Percentiles rank a stretch among this genome's conserved stretches.
These are phyloP conservation scores for Galerucella nymphaeae DNA, from an alignment of 2,888 invertebrate species.

Conservation along the genomic window DNA sequence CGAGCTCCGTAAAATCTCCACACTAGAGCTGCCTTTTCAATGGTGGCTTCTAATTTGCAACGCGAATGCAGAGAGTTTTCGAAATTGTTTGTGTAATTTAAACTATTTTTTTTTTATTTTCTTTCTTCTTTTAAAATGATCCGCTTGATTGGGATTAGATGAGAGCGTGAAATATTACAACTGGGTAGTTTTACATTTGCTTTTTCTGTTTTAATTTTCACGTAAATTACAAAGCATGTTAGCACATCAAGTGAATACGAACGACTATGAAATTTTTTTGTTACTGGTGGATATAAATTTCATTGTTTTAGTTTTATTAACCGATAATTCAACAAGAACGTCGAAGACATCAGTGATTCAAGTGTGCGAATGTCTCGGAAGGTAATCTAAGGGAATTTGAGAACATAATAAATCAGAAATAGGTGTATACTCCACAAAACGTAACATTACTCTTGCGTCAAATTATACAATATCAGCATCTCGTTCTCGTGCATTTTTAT, in stretches of 20 bases:
- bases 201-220: too few species aligned
- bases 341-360: conserved; percentile 4
- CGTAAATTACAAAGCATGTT: too few species aligned
- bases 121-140: neutral
- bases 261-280: neutral
- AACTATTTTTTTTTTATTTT: conserved; percentile 13
- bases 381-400: conserved; percentile 25
- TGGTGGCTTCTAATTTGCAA: conserved; percentile 6
- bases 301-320: neutral
- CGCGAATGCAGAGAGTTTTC: neutral
- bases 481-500: conserved; percentile 34
- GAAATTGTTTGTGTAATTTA: conserved; percentile 19
- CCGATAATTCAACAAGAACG: neutral
- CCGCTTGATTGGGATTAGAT: neutral
- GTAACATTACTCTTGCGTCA: conserved; percentile 37
- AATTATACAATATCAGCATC: conserved; percentile 38
- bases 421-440: conserved; percentile 33
- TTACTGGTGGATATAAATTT: neutral
- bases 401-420: conserved; percentile 35
- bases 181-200: too few species aligned
- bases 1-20: conserved; percentile 11
- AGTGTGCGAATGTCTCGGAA: conserved; percentile 16
- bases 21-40: conserved; percentile 11
- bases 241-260: too few species aligned
- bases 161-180: neutral